Evolutionary conservation across 1,140 invertebrate genomes (phyloP), one percentile per base, ranked within the genome.

Genomic region (Eupristina koningsbergeri): DNA sequence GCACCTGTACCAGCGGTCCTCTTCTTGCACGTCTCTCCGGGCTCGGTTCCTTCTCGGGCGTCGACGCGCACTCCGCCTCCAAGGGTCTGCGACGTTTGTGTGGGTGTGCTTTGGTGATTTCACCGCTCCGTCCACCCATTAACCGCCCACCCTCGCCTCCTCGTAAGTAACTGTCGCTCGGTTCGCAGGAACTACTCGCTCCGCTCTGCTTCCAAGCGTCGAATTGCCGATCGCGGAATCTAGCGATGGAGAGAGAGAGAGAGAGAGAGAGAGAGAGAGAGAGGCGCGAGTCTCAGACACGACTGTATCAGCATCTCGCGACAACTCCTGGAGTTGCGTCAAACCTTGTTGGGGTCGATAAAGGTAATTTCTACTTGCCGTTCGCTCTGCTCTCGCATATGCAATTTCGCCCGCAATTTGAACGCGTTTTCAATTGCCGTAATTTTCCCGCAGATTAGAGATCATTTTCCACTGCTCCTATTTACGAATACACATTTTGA

Each of bases 271-370:
- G 61, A n/a, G 61, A 9, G 26, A n/a, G 61, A 63, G 61, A 39
- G 34, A 39, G 64, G 17, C 5, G 9, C 7, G 64, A 6, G 26
- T 36, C 64, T 31, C 9, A 17, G 64, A 15, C 64, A 8, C 36
- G 67, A 71, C 39, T 11, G 2, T n/a, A 22, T 41, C 67, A 41
- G 39, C 67, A 71, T 71, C 67, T 71, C 67, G 67, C 36, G 67
- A n/a, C 67, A 15, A 19, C 11, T 31, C 9, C 1, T 11, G 19
- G 67, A 71, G n/a, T 71, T n/a, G 26, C 36, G n/a, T n/a, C 3
- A 8, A 71, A n/a, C 7, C 0, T 9, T 36, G 13, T n/a, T n/a
- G 22, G 31, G 22, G 67, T 71, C 41, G 67, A 41, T 71, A 71
- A 71, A 41, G 15, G 13, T 50, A 50, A 17, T 50, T 50, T 50